Conservation (phyloP, 2,888 invertebrate genomes). For the Sinelater perroti region DNA sequence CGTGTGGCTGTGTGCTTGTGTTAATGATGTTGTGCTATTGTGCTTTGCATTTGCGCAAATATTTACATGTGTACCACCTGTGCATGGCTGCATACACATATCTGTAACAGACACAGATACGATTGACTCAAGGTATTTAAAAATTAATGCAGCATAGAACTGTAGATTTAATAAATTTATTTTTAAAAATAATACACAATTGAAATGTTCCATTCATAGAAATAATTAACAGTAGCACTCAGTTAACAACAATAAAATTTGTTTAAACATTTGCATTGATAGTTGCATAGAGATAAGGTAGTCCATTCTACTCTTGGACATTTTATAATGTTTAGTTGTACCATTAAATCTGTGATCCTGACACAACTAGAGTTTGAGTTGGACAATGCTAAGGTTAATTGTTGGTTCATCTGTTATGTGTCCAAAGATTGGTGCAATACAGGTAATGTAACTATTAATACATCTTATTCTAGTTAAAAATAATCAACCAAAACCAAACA, state of each 20-base stretch:
- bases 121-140: too few relatives aligned
- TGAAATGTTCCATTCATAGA: slow-evolving; percentile 27
- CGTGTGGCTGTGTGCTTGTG: too few relatives aligned
- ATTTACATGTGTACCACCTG: too few relatives aligned
- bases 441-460: slow-evolving; percentile 26
- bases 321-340: slow-evolving; percentile 36
- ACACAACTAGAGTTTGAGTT: neutral
- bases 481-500: slow-evolving; percentile 42
- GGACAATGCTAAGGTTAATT: slow-evolving; percentile 21
- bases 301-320: slow-evolving; percentile 3
- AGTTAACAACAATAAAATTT: slow-evolving; percentile 31
- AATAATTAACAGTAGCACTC: slow-evolving; percentile 34
- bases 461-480: slow-evolving; percentile 29
- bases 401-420: slow-evolving; percentile 24
- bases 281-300: slow-evolving; percentile 29
- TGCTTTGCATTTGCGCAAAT: too few relatives aligned
- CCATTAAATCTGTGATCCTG: slow-evolving; percentile 15
- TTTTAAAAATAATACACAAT: slow-evolving; percentile 35
- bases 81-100: too few relatives aligned
- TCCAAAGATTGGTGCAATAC: slow-evolving; percentile 19
- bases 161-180: slow-evolving; percentile 25
- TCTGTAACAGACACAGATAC: too few relatives aligned
- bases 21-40: too few relatives aligned
- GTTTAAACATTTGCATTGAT: slow-evolving; percentile 45
- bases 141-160: too few relatives aligned